A percentile compares a stretch with the other conserved stretches of the same genome.
Evolutionary conservation across 2,888 invertebrate species (phyloP).

Genomic region (Phalera bucephala): DNA sequence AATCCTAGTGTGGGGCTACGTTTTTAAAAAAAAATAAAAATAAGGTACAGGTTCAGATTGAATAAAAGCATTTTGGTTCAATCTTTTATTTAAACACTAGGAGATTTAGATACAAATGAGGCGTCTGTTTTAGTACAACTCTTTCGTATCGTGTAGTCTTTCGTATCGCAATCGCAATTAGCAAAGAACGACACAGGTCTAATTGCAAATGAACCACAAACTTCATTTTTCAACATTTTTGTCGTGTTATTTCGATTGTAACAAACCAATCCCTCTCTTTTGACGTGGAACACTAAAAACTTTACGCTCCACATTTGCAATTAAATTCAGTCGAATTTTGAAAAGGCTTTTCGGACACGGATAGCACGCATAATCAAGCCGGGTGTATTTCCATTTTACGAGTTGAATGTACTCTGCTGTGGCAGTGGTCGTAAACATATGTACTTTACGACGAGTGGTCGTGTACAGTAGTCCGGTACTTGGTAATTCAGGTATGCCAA

Average conservation of each 20-base stretch:
- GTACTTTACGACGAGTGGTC: constrained; percentile 50
- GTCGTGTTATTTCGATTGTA: no score
- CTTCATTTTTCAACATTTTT: not conserved
- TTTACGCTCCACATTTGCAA: constrained; percentile 17
- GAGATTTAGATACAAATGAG: no score
- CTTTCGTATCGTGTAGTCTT: no score
- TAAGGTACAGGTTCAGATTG: no score
- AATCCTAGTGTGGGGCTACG: no score
- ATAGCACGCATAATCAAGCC: constrained; percentile 53
- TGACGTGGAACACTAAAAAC: not conserved
- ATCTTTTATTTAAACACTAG: no score
- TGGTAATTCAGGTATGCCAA: constrained; percentile 22
- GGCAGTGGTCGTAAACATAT: constrained; percentile 58
- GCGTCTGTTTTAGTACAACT: no score
- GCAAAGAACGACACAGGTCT: no score
- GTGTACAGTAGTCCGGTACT: constrained; percentile 4
- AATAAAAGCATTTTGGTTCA: no score
- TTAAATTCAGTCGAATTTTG: constrained; percentile 33
- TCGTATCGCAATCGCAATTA: no score
- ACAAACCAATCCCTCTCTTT: not conserved
- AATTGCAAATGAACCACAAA: not conserved
- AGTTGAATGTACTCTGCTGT: constrained; percentile 43
- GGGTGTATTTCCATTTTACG: constrained; percentile 63
- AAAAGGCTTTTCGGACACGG: constrained; percentile 27
- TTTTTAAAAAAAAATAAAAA: no score